Base-by-base conservation (phyloP, 1,140 invertebrate genomes). In the Dendrolimus kikuchii region DNA sequence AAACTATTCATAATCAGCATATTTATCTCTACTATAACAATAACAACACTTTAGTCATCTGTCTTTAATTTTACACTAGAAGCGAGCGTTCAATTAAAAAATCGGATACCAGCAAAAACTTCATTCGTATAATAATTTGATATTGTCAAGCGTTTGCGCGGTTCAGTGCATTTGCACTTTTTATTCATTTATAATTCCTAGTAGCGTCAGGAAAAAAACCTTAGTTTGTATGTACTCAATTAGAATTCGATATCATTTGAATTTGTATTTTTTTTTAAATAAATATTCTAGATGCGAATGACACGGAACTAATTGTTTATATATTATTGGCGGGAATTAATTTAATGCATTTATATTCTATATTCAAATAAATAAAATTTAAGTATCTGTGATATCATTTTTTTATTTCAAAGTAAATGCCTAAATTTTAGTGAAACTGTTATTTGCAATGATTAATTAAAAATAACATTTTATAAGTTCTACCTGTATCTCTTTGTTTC, bases 1-100 rank as follows among this genome's bases (percentile, higher is more conserved):
- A 23, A 23, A 23, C 23, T 23, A 23, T 23, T 23, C 23, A 23
- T 23, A 23, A 3, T 23, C 23, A 23, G 23, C 23, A 23, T 23
- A 23, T n/a, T n/a, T n/a, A n/a, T 23, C 23, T 23, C 23, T 23
- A 23, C 23, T 23, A 23, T 23, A 44, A 8, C 50, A 51, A 39
- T 23, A 50, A 38, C 42, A 44, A 44, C 50, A 45, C 9, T 49
- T 49, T 7, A 43, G 10, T 42, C 50, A 51, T 45, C 50, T 51
- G 45, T 7, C 42, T 51, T 51, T 51, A 51, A 51, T 51, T 50
- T 50, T 6, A 45, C 44, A 51, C 48, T 64, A 62, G 61, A 59
- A 60, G 60, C 60, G 60, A 48, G 53, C 46, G 23, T 66, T 73
- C 67, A 77, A 77, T 75, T 74, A 77, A 73, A 71, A 65, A 23